Evolutionary conservation across 2,888 invertebrate species (phyloP).

Genomic region (Parelbella ahira): DNA sequence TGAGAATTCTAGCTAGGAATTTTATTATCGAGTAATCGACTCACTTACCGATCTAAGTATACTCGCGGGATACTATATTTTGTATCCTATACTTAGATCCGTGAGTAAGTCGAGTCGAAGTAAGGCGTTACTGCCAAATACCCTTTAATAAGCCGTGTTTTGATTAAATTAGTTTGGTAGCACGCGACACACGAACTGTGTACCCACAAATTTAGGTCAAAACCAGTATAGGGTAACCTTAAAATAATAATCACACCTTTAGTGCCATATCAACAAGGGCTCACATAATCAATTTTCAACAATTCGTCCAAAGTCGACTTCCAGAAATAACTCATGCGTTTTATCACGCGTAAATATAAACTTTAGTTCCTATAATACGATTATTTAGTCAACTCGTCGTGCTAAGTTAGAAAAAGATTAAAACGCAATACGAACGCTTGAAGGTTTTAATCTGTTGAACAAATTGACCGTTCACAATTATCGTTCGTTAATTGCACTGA

Average conservation of each 20-base stretch:
- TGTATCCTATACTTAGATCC: constrained; percentile 38
- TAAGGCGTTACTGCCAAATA: constrained; percentile 64
- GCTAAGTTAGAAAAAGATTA: not conserved
- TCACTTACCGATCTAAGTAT: no score
- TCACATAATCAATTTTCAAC: constrained; percentile 28
- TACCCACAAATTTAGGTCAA: constrained; percentile 55
- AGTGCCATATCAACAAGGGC: constrained; percentile 30
- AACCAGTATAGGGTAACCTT: constrained; percentile 35
- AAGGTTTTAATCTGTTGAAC: no score
- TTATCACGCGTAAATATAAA: constrained; percentile 16
- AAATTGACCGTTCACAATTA: constrained; percentile 1
- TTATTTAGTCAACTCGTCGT: constrained; percentile 4
- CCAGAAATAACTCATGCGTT: constrained; percentile 17
- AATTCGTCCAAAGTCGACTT: constrained; percentile 7
- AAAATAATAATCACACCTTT: constrained; percentile 28
- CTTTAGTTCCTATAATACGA: constrained; percentile 14
- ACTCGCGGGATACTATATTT: no score
- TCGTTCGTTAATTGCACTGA: constrained; percentile 5
- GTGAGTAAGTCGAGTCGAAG: constrained; percentile 47
- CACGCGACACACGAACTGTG: constrained; percentile 62
- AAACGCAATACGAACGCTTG: not conserved
- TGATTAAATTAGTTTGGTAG: constrained; percentile 71
- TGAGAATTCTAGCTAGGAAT: no score
- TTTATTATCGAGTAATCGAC: no score
- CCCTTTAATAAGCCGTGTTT: constrained; percentile 69